Base-by-base conservation (phyloP, 2,888 invertebrate species). In the Zele albiditarsus region DNA sequence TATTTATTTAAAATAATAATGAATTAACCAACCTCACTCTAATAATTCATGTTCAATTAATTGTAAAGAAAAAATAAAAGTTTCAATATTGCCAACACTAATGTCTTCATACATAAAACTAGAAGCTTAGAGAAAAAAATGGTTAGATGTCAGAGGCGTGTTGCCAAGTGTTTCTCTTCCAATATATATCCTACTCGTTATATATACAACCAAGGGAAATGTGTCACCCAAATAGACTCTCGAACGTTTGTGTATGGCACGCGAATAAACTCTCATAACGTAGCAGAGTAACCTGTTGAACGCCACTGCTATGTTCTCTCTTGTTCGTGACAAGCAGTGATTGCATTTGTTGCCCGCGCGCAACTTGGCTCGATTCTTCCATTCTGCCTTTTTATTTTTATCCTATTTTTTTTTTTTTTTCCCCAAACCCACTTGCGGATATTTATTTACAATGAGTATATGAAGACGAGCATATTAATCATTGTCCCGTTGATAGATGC, bases 241-340 rank as follows among this genome's bases (percentile, higher is more conserved):
- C 76, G 75, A 77, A 72, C 78, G 80, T 53, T 53, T 53, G 20
- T 53, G 20, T 53, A 53, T 80, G 81, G 83, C 86, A 85, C 83
- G 86, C 84, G 86, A 87, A 88, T 85, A 86, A 86, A 86, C 83
- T 86, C 85, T 84, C 82, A 85, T 85, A 86, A 87, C 85, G 84
- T 86, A 84, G 83, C 83, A 75, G 53, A 53, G 83, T 86, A 88
- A 88, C 88, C 88, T 88, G 88, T 88, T 88, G 88, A 88, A 82
- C 85, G 84, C 84, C 83, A 53, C 8, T 53, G 53, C 53, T 53
- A 38, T 20, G 20, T 53, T 53, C 20, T 23, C 20, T 82, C 77
- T 81, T 81, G 83, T 87, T 86, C 88, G 88, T 88, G 88, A 88
- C 87, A 85, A 87, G 84, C 83, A 82, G 86, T 85, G 86, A 88